These are phyloP conservation scores for Arge pagana DNA, from an alignment of 2,888 invertebrate species.

Conservation along the genomic window DNA sequence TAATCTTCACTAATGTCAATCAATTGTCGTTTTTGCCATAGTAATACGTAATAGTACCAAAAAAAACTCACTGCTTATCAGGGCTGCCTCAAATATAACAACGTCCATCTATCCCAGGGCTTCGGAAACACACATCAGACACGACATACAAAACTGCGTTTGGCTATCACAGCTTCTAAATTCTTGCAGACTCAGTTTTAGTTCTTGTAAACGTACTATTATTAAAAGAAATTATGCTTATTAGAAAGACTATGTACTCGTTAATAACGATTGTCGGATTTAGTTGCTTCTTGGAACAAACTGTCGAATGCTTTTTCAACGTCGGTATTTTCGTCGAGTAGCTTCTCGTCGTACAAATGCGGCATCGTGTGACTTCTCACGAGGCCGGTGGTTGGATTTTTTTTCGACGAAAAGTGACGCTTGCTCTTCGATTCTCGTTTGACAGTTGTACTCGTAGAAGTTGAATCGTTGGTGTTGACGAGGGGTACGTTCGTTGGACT, in stretches of 20 bases:
- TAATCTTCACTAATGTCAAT: background rate
- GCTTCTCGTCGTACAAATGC: slow-evolving; percentile 63
- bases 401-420: slow-evolving; percentile 32
- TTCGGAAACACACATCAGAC: slow-evolving; percentile 51
- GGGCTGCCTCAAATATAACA: slow-evolving; percentile 43
- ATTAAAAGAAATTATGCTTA: slow-evolving; percentile 19
- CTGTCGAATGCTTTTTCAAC: slow-evolving; percentile 89
- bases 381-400: slow-evolving; percentile 58
- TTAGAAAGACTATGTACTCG: slow-evolving; percentile 18
- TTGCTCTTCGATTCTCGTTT: slow-evolving; percentile 40
- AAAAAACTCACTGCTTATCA: slow-evolving; percentile 46
- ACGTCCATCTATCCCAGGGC: slow-evolving; percentile 40
- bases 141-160: slow-evolving; percentile 41
- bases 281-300: slow-evolving; percentile 66
- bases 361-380: slow-evolving; percentile 79
- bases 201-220: slow-evolving; percentile 21
- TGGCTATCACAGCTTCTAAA: slow-evolving; percentile 23
- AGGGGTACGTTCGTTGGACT: slow-evolving; percentile 38
- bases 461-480: slow-evolving; percentile 33
- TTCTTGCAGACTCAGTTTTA: slow-evolving; percentile 21
- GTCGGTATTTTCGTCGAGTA: slow-evolving; percentile 73
- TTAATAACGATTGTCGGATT: slow-evolving; percentile 35
- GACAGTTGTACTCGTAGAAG: slow-evolving; percentile 38
- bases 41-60: slow-evolving; percentile 20
- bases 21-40: slow-evolving; percentile 8